phyloP scores from a whole-genome alignment of 2,888 invertebrate species.

The Drosophila paranaensis region DNA sequence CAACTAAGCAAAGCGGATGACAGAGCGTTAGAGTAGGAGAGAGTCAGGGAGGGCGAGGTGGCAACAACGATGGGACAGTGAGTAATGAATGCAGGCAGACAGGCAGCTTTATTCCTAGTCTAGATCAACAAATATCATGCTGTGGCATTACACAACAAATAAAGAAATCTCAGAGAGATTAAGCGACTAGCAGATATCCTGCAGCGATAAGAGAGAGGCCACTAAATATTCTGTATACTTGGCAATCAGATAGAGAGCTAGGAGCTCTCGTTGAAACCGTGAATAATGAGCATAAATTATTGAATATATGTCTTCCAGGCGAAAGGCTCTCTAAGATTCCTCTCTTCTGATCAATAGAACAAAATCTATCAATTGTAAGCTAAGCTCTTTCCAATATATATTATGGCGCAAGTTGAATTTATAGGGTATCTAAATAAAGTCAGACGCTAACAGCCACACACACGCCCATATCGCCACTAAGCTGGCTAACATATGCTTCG shows the following conservation, averaged over 20 bases:
- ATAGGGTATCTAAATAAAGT: conserved; percentile 12
- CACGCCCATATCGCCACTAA: background rate
- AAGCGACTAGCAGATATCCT: conserved; percentile 14
- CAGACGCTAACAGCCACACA: background rate
- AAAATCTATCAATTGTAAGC: background rate
- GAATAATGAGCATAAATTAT: background rate
- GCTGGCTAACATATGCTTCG: conserved; percentile 29
- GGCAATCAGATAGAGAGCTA: background rate
- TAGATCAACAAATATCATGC: conserved; percentile 42
- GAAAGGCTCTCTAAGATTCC: no score
- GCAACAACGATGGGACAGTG: conserved; percentile 38
- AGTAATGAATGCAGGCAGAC: conserved; percentile 65
- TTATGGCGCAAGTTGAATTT: no score
- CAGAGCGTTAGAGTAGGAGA: background rate
- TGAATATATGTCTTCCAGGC: background rate
- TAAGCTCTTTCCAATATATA: background rate
- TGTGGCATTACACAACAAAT: conserved; percentile 28
- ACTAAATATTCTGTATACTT: no score
- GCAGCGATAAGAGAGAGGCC: background rate
- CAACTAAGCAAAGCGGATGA: conserved; percentile 50
- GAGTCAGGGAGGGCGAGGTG: background rate
- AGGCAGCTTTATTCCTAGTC: conserved; percentile 30
- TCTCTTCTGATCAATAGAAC: background rate
- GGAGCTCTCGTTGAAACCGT: background rate
- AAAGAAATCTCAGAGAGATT: background rate